Conservation (phyloP, 2,888 invertebrate species). For the Athrips mouffetella region DNA sequence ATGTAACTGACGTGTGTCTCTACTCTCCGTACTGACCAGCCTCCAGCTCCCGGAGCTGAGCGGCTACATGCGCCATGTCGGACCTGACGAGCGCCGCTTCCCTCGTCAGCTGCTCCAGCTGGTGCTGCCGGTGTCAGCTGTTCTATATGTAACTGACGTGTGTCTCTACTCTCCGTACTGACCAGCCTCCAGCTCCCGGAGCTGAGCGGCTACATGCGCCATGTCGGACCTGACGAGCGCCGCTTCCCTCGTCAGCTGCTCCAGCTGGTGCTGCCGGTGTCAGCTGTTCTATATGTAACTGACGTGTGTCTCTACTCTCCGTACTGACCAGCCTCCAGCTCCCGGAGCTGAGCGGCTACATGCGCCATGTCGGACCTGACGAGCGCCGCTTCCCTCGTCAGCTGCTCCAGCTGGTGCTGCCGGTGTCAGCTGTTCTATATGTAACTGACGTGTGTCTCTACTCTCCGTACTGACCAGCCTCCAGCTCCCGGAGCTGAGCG, state of each 20-base stretch:
- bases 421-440: slow-evolving; percentile 59
- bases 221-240: slow-evolving; percentile 83
- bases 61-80: slow-evolving; percentile 84
- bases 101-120: slow-evolving; percentile 68
- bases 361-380: slow-evolving; percentile 83
- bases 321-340: no score
- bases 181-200: slow-evolving; percentile 73
- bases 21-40: slow-evolving; percentile 29
- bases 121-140: slow-evolving; percentile 81
- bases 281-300: no score
- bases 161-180: not conserved
- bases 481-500: no score
- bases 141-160: no score
- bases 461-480: no score
- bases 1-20: not conserved
- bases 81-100: slow-evolving; percentile 81
- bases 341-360: no score
- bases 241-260: slow-evolving; percentile 60
- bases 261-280: slow-evolving; percentile 82
- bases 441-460: no score
- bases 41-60: slow-evolving; percentile 72
- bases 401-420: slow-evolving; percentile 81
- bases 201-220: slow-evolving; percentile 79
- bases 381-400: slow-evolving; percentile 73
- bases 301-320: no score